phyloP scores from a whole-genome alignment of 1,140 invertebrate genomes.

The Atta texana region DNA sequence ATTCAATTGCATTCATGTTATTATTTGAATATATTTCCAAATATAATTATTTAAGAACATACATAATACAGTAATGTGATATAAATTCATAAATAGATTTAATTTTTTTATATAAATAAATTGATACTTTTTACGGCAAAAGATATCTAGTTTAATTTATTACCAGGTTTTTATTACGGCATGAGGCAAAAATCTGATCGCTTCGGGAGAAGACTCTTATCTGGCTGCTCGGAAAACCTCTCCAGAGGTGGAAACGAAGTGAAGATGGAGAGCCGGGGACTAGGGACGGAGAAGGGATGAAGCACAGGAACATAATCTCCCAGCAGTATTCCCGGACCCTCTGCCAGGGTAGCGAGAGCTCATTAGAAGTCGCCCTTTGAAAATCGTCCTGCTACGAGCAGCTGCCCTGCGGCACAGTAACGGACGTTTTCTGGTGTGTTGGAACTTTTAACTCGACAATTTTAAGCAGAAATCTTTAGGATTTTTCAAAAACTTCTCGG shows the following conservation, averaged over 20 bases:
- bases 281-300: not conserved
- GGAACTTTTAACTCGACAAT: no score
- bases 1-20: not conserved
- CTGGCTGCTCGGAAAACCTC: conserved; percentile 14
- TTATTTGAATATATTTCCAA: not conserved
- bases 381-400: conserved; percentile 41
- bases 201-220: not conserved
- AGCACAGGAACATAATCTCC: conserved; percentile 21
- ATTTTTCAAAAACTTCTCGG: not conserved
- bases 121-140: not conserved
- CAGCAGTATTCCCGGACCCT: conserved; percentile 44
- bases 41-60: not conserved
- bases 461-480: not conserved
- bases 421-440: conserved; percentile 1
- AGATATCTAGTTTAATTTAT: conserved; percentile 13
- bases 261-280: not conserved
- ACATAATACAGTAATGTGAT: not conserved
- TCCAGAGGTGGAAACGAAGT: conserved; percentile 11
- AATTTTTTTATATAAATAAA: conserved; percentile 1
- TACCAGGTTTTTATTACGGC: not conserved
- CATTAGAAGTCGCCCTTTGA: conserved; percentile 63
- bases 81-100: not conserved
- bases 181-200: conserved; percentile 2
- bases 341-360: conserved; percentile 27
- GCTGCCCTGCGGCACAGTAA: conserved; percentile 46